Base-by-base conservation (phyloP, 2,113 vertebrate genomes). In the Sclerurus mexicanus region DNA sequence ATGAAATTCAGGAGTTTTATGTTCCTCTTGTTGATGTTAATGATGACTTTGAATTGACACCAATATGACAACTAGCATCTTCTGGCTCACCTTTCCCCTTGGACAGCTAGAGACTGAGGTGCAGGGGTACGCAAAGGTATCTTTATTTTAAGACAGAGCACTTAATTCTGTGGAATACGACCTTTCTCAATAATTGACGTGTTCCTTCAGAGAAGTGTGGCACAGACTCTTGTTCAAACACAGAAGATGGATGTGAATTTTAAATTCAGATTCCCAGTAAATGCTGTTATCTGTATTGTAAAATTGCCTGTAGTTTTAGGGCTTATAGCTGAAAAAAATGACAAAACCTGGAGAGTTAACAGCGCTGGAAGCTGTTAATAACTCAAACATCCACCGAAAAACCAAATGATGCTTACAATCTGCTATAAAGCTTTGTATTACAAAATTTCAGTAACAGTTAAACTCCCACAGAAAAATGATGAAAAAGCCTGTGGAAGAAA, bases 21-120 rank as follows among this genome's bases (percentile, higher is more conserved):
- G 99, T 99, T 98, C 99, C 99, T 25, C 99, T 99, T 11, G 99
- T 99, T 91, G 99, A 99, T 93, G 99, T 99, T 93, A 99, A 99
- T 40, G 99, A 99, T 72, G 99, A 99, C 98, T 99, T 99, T 77
- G 99, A 99, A 96, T 97, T 99, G 97, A 99, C 99, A 6, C 99
- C 99, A 14, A 99, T 99, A 98, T 99, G 99, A 99, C 86, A 95
- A 10, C 60, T 28, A n/a, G 85, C 68, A 66, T 76, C 53, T 39
- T 67, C 56, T 85, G 80, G 31, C 68, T 92, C 46, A 4, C 60
- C 85, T 33, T 74, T 91, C 23, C 31, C 75, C 6, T 4, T 53
- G 90, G 85, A 76, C 87, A 87, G 55, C 69, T 89, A 76, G 68
- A 87, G 55, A 60, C 24, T 84, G 90, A 90, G 80, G 67, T 52